phyloP scores from a whole-genome alignment of 2,113 vertebrate genomes.

The Pantherophis guttatus region DNA sequence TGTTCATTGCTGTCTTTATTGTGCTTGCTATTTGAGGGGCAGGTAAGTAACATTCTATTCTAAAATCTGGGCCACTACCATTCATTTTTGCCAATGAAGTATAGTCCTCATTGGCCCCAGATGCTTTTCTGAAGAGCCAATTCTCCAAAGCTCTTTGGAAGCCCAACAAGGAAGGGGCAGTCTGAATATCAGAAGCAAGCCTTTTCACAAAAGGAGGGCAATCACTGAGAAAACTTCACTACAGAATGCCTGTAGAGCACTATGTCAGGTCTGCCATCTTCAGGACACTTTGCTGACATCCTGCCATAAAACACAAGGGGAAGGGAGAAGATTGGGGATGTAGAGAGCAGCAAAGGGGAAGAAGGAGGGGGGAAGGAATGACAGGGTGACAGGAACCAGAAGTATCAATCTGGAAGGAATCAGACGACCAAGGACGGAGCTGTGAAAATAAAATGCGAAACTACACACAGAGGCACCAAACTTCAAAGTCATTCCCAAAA shows the following conservation, averaged over 20 bases:
- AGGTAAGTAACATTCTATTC: neutral
- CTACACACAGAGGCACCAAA: neutral
- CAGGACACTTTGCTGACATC: neutral
- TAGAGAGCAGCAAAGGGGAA: neutral
- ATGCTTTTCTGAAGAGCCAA: neutral
- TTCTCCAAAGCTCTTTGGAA: neutral
- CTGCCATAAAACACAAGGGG: neutral
- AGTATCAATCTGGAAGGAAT: neutral
- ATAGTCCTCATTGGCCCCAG: neutral
- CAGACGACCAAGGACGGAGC: neutral
- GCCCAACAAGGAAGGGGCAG: neutral
- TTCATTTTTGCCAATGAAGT: neutral
- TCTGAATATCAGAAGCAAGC: neutral
- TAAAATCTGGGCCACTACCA: neutral
- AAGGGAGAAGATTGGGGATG: neutral
- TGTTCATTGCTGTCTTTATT: neutral
- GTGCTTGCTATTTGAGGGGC: neutral
- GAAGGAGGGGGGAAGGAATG: neutral
- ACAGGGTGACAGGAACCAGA: neutral
- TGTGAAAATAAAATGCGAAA: neutral
- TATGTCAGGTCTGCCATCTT: neutral
- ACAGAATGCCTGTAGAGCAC: neutral
- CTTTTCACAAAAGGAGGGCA: neutral
- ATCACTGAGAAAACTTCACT: neutral
- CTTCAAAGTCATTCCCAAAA: neutral